Conservation (phyloP, 2,888 invertebrate genomes). For the Heliconius erato region DNA sequence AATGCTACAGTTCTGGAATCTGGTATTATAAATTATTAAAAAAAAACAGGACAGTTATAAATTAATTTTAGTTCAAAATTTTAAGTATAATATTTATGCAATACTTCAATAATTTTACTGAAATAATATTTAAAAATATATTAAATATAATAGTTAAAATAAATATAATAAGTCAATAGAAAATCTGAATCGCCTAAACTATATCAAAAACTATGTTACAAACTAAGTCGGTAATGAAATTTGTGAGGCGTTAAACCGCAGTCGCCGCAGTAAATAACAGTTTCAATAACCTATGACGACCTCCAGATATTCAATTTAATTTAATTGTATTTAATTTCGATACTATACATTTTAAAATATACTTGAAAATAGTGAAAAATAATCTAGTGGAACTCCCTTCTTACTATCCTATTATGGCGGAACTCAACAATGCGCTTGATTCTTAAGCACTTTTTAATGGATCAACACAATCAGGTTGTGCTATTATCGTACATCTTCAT, state of each 20-base stretch:
- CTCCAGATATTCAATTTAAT: background rate
- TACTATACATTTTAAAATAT: background rate
- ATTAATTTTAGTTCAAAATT: too few relatives aligned
- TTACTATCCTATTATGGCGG: background rate
- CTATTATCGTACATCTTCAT: too few relatives aligned
- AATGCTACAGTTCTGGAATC: too few relatives aligned
- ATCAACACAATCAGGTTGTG: too few relatives aligned
- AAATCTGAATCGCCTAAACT: background rate
- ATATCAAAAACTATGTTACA: background rate
- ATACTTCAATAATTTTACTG: too few relatives aligned
- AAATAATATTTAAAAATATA: too few relatives aligned
- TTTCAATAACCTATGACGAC: constrained; percentile 49
- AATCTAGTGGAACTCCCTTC: background rate
- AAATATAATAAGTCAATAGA: background rate
- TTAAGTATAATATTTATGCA: too few relatives aligned
- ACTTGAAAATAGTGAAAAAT: background rate
- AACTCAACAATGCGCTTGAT: background rate
- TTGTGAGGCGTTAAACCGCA: constrained; percentile 50
- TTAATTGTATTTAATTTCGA: background rate
- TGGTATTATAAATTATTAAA: too few relatives aligned
- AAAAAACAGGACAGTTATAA: too few relatives aligned
- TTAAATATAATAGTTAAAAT: background rate
- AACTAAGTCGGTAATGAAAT: constrained; percentile 37
- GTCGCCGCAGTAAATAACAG: constrained; percentile 45
- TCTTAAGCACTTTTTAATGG: background rate